A percentile compares a stretch with the other conserved stretches of the same genome.
These are phyloP conservation scores for Paramormyrops hopkinsi DNA, from an alignment of 2,797 vertebrate species.

Conservation along the genomic window DNA sequence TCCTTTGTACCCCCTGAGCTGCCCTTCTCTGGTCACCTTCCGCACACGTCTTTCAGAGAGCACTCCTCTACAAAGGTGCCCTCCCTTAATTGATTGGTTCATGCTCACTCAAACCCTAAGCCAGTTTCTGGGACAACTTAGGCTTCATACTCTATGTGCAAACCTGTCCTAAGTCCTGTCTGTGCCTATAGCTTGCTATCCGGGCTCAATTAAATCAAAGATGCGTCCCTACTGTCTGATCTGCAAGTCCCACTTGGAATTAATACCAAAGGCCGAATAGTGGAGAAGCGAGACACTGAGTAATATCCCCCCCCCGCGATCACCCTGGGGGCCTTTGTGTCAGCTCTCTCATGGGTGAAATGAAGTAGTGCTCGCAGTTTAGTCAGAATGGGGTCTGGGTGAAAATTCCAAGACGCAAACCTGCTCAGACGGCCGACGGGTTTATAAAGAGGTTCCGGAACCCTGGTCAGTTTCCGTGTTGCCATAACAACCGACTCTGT, in stretches of 20 bases:
- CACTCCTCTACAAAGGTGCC: background rate
- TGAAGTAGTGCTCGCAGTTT: slow-evolving; percentile 51
- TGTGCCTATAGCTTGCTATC: background rate
- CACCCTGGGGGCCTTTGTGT: slow-evolving; percentile 10
- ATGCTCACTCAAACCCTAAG: background rate
- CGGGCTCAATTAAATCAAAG: slow-evolving; percentile 16
- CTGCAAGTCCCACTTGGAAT: slow-evolving; percentile 15
- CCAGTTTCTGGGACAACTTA: background rate
- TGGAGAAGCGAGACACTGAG: background rate
- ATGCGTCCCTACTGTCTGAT: slow-evolving; percentile 3
- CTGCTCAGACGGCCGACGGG: slow-evolving; percentile 49
- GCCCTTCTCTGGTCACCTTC: background rate
- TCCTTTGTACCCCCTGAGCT: background rate
- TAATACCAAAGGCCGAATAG: background rate
- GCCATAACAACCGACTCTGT: background rate
- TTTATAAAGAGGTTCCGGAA: background rate
- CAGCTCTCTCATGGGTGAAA: slow-evolving; percentile 62
- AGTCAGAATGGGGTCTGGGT: slow-evolving; percentile 4
- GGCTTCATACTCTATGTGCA: background rate
- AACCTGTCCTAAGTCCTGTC: slow-evolving; percentile 5
- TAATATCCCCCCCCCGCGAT: slow-evolving; percentile 3
- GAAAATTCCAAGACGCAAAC: slow-evolving; percentile 48
- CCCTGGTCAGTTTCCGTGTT: slow-evolving; percentile 1
- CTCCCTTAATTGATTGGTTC: background rate
- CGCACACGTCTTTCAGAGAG: background rate